phyloP scores from a whole-genome alignment of 2,888 invertebrate species.

The Leucophenga maculata region DNA sequence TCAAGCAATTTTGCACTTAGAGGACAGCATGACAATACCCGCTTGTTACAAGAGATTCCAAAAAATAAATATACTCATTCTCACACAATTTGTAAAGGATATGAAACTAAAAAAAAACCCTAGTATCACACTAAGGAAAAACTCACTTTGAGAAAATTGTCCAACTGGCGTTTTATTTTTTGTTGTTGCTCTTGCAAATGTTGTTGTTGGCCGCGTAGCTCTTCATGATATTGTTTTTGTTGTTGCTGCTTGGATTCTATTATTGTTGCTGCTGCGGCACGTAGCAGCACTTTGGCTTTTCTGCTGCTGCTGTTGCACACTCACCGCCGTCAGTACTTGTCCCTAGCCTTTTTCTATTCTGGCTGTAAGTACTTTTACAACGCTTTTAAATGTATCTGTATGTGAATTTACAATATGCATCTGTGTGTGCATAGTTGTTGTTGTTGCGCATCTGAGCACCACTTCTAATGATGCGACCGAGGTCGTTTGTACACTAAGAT shows the following conservation, averaged over 20 bases:
- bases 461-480: slow-evolving; percentile 64
- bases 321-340: slow-evolving; percentile 19
- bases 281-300: slow-evolving; percentile 63
- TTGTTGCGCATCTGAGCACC: slow-evolving; percentile 47
- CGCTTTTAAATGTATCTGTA: slow-evolving; percentile 25
- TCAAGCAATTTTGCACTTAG: too few species aligned
- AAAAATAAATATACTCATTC: too few species aligned
- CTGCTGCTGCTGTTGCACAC: slow-evolving; percentile 45
- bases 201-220: slow-evolving; percentile 51
- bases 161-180: slow-evolving; percentile 62
- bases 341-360: background rate
- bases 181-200: slow-evolving; percentile 40
- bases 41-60: too few species aligned
- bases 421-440: slow-evolving; percentile 21
- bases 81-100: too few species aligned
- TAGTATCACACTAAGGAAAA: slow-evolving; percentile 15
- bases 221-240: slow-evolving; percentile 56
- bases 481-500: slow-evolving; percentile 47
- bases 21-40: too few species aligned
- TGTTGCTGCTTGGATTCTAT: slow-evolving; percentile 30
- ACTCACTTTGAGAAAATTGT: slow-evolving; percentile 61
- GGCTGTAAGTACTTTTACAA: background rate
- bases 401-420: slow-evolving; percentile 36
- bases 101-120: too few species aligned
- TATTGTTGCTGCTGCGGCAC: slow-evolving; percentile 44